These are phyloP conservation scores for Gasterosteus nipponicus DNA, from an alignment of 2,113 vertebrate genomes.

Conservation along the genomic window DNA sequence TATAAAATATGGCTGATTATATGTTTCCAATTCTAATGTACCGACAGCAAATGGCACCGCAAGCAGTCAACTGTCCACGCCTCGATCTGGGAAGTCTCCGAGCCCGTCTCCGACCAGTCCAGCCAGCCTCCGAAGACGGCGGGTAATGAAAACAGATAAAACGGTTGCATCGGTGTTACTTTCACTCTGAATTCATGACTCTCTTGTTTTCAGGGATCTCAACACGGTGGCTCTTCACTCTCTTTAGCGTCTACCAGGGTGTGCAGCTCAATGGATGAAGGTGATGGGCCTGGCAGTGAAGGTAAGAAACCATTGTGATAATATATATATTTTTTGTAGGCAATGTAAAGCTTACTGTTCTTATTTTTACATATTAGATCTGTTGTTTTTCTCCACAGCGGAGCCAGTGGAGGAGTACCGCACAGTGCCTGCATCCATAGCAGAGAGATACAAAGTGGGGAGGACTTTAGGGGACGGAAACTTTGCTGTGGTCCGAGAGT, in stretches of 20 bases:
- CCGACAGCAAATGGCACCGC: slow-evolving; percentile 93
- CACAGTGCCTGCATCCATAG: slow-evolving; percentile 90
- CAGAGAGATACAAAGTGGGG: slow-evolving; percentile 96
- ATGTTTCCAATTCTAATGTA: slow-evolving; percentile 30
- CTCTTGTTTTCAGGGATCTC: slow-evolving; percentile 87
- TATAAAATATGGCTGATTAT: neutral
- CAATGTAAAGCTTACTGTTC: neutral
- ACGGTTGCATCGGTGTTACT: slow-evolving; percentile 2
- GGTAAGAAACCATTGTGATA: slow-evolving; percentile 77
- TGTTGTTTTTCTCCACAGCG: slow-evolving; percentile 64
- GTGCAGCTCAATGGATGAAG: slow-evolving; percentile 98
- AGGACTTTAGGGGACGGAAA: slow-evolving; percentile 95
- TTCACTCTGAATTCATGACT: slow-evolving; percentile 23
- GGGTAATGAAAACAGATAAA: slow-evolving; percentile 83
- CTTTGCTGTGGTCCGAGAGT: slow-evolving; percentile 97
- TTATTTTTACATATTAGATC: neutral
- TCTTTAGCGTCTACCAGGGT: slow-evolving; percentile 97
- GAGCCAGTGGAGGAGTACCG: slow-evolving; percentile 89
- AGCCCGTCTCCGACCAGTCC: slow-evolving; percentile 96
- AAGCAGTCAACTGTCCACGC: slow-evolving; percentile 97
- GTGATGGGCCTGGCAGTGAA: slow-evolving; percentile 89
- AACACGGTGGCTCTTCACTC: slow-evolving; percentile 94
- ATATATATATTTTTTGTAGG: neutral
- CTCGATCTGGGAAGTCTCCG: slow-evolving; percentile 95
- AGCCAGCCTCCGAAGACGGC: slow-evolving; percentile 92